Percentiles rank a stretch among this genome's conserved stretches.
These are phyloP conservation scores for Ditylenchus weischeri DNA, from an alignment of 2,888 invertebrate species.

Conservation along the genomic window DNA sequence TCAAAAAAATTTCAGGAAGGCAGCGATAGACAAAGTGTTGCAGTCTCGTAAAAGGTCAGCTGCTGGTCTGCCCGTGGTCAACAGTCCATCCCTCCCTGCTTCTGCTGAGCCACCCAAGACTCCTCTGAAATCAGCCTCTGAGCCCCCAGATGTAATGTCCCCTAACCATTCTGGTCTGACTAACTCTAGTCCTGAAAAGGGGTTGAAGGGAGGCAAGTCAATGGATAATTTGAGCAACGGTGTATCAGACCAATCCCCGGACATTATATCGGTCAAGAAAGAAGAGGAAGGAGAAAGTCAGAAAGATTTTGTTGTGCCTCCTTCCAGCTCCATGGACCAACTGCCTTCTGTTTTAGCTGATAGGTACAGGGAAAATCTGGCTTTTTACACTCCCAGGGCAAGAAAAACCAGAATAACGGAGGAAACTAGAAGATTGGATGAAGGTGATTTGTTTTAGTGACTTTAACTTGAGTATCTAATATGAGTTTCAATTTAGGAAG, in stretches of 20 bases:
- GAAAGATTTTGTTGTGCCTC: constrained; percentile 6
- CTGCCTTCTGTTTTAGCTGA: constrained; percentile 24
- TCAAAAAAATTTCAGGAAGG: neutral
- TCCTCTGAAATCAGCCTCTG: neutral
- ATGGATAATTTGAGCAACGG: neutral
- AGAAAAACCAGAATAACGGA: constrained; percentile 13
- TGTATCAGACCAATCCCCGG: neutral
- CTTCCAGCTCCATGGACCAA: constrained; percentile 13
- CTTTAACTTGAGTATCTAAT: neutral
- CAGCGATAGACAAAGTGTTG: constrained; percentile 1
- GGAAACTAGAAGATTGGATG: constrained; percentile 4
- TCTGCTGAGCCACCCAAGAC: neutral
- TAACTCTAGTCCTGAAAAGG: neutral
- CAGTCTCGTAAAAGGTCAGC: neutral
- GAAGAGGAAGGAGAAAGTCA: constrained; percentile 4
- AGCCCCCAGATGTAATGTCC: constrained; percentile 1
- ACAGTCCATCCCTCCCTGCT: constrained; percentile 1
- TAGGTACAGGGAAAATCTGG: constrained; percentile 18
- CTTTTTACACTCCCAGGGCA: constrained; percentile 24
- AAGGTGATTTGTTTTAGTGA: neutral
- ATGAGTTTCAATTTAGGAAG: neutral
- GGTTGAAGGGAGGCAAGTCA: neutral
- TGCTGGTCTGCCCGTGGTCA: neutral
- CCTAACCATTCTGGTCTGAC: no score
- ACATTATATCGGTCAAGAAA: neutral